phyloP scores from a whole-genome alignment of 2,888 invertebrate genomes.

The Lingula anatina region DNA sequence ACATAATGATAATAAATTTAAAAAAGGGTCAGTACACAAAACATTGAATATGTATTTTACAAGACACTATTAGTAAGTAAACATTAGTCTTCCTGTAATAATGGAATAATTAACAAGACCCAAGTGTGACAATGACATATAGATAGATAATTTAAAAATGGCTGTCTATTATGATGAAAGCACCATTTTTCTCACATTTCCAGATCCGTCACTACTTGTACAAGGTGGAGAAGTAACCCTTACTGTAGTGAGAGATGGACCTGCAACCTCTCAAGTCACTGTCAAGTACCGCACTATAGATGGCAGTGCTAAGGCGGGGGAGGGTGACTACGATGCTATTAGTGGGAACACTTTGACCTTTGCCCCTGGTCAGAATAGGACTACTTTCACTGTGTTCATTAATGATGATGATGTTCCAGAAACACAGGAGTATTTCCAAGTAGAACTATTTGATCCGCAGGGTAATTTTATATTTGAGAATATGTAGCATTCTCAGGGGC shows the following conservation, averaged over 20 bases:
- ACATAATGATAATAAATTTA: no score
- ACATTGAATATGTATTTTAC: no score
- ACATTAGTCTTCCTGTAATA: no score
- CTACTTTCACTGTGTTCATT: slow-evolving; percentile 22
- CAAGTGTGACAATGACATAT: no score
- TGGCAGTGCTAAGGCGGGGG: slow-evolving; percentile 26
- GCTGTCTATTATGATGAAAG: no score
- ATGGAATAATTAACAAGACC: no score
- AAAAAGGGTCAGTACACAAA: no score
- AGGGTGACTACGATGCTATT: slow-evolving; percentile 27
- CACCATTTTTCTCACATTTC: neutral
- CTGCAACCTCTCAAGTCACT: slow-evolving; percentile 13
- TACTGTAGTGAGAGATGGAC: slow-evolving; percentile 31
- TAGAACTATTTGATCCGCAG: slow-evolving; percentile 39
- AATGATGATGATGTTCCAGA: slow-evolving; percentile 39
- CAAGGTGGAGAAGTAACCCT: slow-evolving; percentile 16
- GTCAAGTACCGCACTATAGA: slow-evolving; percentile 38
- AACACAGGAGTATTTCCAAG: slow-evolving; percentile 36
- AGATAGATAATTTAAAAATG: no score
- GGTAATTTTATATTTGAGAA: no score
- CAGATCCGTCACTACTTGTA: neutral
- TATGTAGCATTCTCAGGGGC: no score
- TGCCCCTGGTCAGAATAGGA: slow-evolving; percentile 26
- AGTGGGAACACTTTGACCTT: slow-evolving; percentile 24
- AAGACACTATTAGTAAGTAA: no score